Evolutionary conservation across 2,797 vertebrate species (phyloP).

Genomic region (Heliangelus exortis): DNA sequence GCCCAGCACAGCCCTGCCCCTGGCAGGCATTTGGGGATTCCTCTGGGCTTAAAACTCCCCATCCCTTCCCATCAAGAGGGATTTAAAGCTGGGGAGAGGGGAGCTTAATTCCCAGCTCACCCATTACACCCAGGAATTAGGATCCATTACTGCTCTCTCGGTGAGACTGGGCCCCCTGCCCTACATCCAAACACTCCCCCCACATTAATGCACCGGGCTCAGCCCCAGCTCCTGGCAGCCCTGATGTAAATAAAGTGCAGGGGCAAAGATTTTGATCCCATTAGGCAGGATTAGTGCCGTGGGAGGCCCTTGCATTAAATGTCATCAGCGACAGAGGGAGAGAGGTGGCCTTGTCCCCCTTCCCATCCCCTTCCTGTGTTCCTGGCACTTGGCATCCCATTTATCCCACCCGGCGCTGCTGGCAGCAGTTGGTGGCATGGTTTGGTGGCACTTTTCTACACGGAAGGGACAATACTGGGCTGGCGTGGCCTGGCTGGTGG

Average conservation of each 20-base stretch:
- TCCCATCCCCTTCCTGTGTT: neutral
- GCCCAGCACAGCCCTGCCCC: neutral
- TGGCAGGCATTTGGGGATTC: neutral
- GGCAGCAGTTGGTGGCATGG: neutral
- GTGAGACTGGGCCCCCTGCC: neutral
- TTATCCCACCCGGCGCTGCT: neutral
- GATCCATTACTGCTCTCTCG: constrained; percentile 22
- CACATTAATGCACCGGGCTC: neutral
- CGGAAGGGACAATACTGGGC: fast-evolving
- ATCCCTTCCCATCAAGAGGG: constrained; percentile 68
- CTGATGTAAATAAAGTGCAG: constrained; percentile 71
- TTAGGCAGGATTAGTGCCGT: constrained; percentile 72
- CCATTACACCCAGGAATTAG: constrained; percentile 6
- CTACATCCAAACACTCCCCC: neutral
- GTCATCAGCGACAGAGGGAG: neutral
- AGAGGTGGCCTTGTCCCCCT: neutral
- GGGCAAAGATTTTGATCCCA: constrained; percentile 62
- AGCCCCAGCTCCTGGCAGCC: neutral
- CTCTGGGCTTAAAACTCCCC: constrained; percentile 39
- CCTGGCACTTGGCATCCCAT: neutral
- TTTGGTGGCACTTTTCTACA: neutral
- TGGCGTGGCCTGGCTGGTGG: neutral
- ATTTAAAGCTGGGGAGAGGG: constrained; percentile 55
- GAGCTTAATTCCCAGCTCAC: neutral
- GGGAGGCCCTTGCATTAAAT: constrained; percentile 51